phyloP scores from a whole-genome alignment of 2,888 invertebrate genomes.

The Brachyptera putata region DNA sequence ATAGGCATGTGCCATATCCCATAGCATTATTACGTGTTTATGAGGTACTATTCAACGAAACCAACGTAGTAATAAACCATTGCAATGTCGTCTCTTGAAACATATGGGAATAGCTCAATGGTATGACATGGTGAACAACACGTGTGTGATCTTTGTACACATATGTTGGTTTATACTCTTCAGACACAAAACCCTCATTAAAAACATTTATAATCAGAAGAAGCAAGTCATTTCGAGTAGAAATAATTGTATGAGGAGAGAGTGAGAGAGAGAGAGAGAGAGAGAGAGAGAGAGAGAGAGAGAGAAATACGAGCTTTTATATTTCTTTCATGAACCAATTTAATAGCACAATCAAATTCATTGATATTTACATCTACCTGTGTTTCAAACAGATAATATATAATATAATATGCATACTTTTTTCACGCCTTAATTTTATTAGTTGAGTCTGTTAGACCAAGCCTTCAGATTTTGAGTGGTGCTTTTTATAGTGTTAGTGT shows the following conservation, averaged over 20 bases:
- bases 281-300: too few relatives aligned
- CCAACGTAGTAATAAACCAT: neutral
- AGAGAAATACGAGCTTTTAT: neutral
- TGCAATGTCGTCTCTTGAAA: neutral
- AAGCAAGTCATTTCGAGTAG: neutral
- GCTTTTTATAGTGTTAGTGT: constrained; percentile 13
- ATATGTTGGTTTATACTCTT: neutral
- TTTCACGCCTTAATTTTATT: constrained; percentile 19
- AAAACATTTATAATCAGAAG: too few relatives aligned
- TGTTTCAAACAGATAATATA: neutral
- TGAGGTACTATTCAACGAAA: neutral
- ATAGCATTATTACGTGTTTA: constrained; percentile 8
- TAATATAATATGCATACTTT: constrained; percentile 4
- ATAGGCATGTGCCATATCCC: neutral
- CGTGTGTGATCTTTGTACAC: neutral
- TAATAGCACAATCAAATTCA: constrained; percentile 13
- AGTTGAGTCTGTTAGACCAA: constrained; percentile 5
- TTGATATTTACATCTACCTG: constrained; percentile 7
- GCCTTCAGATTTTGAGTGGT: constrained; percentile 2
- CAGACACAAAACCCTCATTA: too few relatives aligned
- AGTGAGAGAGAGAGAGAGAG: too few relatives aligned
- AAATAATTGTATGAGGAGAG: constrained; percentile 6
- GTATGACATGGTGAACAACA: neutral
- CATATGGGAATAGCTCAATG: too few relatives aligned
- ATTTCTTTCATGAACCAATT: constrained; percentile 1